Evolutionary conservation across 1,140 invertebrate genomes (phyloP), one percentile per base, ranked within the genome.

Genomic region (Andricus grossulariae): DNA sequence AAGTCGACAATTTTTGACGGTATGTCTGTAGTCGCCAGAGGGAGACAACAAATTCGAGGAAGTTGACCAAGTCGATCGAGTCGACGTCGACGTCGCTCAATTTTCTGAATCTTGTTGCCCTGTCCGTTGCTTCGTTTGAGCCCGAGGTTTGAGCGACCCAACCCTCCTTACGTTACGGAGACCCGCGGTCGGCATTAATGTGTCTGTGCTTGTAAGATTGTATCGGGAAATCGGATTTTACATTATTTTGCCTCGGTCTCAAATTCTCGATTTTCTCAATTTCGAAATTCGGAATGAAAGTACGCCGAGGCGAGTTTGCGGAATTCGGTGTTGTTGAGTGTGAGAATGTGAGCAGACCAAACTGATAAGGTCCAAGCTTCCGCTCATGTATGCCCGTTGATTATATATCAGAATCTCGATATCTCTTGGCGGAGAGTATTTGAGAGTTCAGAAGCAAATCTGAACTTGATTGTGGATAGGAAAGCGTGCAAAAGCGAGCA

Each of bases 151-250:
- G 32, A 50, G 73, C 77, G 82, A 87, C 85, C 86, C 85, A 85
- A 87, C 84, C 85, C 86, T 87, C 83, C 79, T 87, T 84, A 87
- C 84, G 72, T 8, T 18, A 55, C 54, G 54, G 54, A 21, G 54
- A 19, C 82, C 85, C 85, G 85, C 81, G 84, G 21, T 55, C 54
- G 25, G 19, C 57, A 32, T 66, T 66, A 32, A 39, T 25, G 25
- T 66, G 57, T 25, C 25, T 66, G 39, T 45, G 39, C 39, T 45
- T 45, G 39, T 45, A 45, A 45, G 10, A 45, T 45, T 45, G 0
- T 45, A 45, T 45, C 57, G 18, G n/a, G 21, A 55, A 66, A 66
- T 66, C 60, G 32, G 25, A 66, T 66, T 45, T 66, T 66, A 7
- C 25, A 15, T 1, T 45, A n/a, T 45, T 45, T 66, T 66, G 21